Evolutionary conservation across 2,888 invertebrate species (phyloP).

Genomic region (Lepidocyrtinus sp.): DNA sequence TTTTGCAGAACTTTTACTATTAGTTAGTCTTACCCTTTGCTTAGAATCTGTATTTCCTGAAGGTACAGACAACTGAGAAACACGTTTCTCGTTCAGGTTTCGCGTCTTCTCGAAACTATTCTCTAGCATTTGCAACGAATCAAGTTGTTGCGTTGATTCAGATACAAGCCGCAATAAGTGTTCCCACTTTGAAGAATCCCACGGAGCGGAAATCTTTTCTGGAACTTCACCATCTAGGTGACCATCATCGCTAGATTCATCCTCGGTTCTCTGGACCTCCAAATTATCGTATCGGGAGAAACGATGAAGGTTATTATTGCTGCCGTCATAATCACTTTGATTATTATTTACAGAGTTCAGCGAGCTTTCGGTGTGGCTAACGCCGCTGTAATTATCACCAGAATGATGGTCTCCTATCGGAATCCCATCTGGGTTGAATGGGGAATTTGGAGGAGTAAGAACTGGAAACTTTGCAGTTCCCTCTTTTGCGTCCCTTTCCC

Average conservation of each 20-base stretch:
- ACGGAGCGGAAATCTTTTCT: conserved; percentile 83
- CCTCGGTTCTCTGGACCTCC: conserved; percentile 64
- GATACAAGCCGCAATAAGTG: conserved; percentile 65
- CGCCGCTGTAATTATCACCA: conserved; percentile 52
- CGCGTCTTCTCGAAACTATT: conserved; percentile 51
- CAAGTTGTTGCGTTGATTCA: conserved; percentile 69
- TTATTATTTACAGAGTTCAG: conserved; percentile 62
- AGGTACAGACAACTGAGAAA: conserved; percentile 43
- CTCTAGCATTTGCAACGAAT: conserved; percentile 64
- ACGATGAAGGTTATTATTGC: conserved; percentile 59
- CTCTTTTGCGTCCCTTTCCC: conserved; percentile 55
- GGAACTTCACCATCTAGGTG: conserved; percentile 58
- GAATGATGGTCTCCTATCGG: conserved; percentile 47
- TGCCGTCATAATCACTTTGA: conserved; percentile 58
- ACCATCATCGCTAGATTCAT: conserved; percentile 62
- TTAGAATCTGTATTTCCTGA: conserved; percentile 37
- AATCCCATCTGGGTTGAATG: conserved; percentile 46
- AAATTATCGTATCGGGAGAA: conserved; percentile 70
- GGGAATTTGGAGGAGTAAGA: conserved; percentile 65
- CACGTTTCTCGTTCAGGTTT: conserved; percentile 39
- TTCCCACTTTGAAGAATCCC: conserved; percentile 74
- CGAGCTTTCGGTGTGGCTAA: conserved; percentile 63
- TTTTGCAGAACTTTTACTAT: too few species aligned
- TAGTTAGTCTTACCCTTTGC: conserved; percentile 53
- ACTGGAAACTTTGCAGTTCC: conserved; percentile 65